phyloP scores from a whole-genome alignment of 1,140 invertebrate species.

The Hydropsyche tenuis region DNA sequence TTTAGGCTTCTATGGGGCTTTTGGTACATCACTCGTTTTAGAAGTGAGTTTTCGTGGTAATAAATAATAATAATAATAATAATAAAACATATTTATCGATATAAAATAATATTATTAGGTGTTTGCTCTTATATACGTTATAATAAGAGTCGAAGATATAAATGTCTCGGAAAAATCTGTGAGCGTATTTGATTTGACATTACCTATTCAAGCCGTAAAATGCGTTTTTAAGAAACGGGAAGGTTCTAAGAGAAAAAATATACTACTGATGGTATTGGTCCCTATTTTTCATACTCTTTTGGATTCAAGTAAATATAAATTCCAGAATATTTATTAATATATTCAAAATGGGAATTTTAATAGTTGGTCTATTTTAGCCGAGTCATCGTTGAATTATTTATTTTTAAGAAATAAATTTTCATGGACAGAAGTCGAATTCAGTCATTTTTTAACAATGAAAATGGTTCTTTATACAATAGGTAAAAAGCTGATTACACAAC shows the following conservation, averaged over 20 bases:
- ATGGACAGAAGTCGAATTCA: constrained; percentile 23
- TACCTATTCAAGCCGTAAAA: constrained; percentile 13
- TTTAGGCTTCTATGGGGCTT: neutral
- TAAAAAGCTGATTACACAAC: neutral
- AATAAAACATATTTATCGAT: neutral
- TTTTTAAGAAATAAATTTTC: constrained; percentile 32
- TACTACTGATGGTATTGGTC: constrained; percentile 20
- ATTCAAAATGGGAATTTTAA: no score
- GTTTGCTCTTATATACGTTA: neutral
- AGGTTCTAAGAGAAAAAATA: neutral
- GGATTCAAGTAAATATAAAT: constrained; percentile 1
- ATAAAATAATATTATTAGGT: neutral
- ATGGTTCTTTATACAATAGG: neutral
- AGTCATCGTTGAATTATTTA: neutral
- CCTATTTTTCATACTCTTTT: constrained; percentile 8
- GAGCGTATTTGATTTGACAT: constrained; percentile 13
- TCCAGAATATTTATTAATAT: neutral
- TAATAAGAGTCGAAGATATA: constrained; percentile 16
- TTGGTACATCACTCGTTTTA: constrained; percentile 2
- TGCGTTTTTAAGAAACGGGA: constrained; percentile 32
- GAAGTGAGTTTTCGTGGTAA: neutral
- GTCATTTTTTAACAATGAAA: neutral
- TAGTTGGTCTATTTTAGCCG: constrained; percentile 32
- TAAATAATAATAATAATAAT: neutral
- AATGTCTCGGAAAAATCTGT: constrained; percentile 12